Evolutionary conservation across 2,113 vertebrate genomes (phyloP).

Genomic region (Poeciliopsis retropinna): DNA sequence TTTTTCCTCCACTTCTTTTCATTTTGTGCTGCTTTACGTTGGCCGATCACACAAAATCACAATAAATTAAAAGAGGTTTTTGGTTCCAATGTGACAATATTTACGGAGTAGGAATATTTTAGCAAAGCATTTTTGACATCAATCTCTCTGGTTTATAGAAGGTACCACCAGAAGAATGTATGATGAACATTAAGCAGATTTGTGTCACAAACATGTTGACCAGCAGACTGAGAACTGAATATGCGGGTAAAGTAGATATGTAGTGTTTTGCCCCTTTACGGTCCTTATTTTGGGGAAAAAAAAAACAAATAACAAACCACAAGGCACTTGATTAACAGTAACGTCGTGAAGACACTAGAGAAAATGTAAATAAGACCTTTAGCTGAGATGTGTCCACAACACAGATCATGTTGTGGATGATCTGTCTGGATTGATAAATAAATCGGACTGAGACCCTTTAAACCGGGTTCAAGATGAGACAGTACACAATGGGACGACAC

Average conservation of each 20-base stretch:
- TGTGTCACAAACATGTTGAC: neutral
- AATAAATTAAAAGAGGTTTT: neutral
- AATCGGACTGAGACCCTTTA: slow-evolving; percentile 13
- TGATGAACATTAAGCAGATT: neutral
- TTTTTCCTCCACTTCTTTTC: neutral
- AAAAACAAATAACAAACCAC: slow-evolving; percentile 1
- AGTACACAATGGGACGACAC: slow-evolving; percentile 45
- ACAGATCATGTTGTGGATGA: slow-evolving; percentile 18
- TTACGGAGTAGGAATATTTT: neutral
- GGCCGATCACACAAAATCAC: neutral
- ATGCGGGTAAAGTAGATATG: slow-evolving; percentile 7
- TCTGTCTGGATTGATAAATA: neutral
- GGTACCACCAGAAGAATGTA: neutral
- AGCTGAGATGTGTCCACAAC: slow-evolving; percentile 3
- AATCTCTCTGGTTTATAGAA: neutral
- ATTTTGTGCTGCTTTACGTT: neutral
- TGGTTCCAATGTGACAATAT: neutral
- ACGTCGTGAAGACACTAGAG: slow-evolving; percentile 16
- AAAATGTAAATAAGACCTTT: slow-evolving; percentile 18
- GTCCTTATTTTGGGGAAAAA: neutral
- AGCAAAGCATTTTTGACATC: neutral
- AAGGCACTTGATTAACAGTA: slow-evolving; percentile 13
- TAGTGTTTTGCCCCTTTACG: slow-evolving; percentile 5
- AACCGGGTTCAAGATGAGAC: slow-evolving; percentile 35
- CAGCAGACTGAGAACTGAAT: neutral